phyloP scores from a whole-genome alignment of 2,888 invertebrate genomes.

The Ectemnius continuus region DNA sequence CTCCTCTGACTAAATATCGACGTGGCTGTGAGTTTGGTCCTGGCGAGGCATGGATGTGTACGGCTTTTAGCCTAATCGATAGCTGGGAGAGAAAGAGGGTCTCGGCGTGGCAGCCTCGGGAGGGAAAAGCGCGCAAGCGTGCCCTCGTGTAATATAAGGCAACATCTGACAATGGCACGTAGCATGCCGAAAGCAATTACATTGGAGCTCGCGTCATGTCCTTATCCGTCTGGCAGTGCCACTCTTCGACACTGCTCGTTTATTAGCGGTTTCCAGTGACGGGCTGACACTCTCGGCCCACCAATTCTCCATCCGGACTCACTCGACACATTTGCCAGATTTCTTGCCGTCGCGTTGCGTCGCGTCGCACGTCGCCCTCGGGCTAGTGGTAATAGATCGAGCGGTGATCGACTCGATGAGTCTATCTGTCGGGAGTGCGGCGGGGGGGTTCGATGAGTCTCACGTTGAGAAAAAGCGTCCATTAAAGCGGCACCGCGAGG shows the following conservation, averaged over 20 bases:
- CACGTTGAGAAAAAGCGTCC: neutral
- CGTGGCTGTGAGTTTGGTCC: neutral
- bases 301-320: no score
- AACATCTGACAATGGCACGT: constrained; percentile 72
- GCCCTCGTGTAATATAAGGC: constrained; percentile 66
- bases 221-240: constrained; percentile 1
- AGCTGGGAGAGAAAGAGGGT: constrained; percentile 2
- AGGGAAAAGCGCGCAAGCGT: constrained; percentile 47
- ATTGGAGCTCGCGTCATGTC: constrained; percentile 57
- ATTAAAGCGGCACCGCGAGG: constrained; percentile 7
- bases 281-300: no score
- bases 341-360: no score
- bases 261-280: no score
- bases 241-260: neutral
- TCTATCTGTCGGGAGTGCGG: no score
- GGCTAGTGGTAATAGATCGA: no score
- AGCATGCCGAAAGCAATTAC: constrained; percentile 68
- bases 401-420: no score
- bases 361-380: no score
- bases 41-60: constrained; percentile 20
- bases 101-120: neutral
- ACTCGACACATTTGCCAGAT: no score
- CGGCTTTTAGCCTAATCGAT: constrained; percentile 27
- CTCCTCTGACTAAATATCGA: neutral
- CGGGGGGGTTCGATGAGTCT: no score